Conservation (phyloP, 2,113 vertebrate species). For the Piprites chloris region DNA sequence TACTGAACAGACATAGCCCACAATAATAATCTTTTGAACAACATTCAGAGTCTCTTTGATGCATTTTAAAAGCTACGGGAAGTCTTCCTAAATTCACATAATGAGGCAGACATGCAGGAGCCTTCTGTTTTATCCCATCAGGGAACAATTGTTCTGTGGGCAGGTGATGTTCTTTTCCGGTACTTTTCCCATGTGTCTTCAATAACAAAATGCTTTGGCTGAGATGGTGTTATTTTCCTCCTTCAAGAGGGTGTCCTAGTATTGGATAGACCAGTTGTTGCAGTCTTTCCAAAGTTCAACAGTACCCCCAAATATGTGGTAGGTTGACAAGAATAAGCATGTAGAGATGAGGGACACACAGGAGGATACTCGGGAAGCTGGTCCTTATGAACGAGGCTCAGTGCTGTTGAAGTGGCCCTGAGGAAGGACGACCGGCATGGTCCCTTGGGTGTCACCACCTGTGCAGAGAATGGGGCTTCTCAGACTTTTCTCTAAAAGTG, state of each 20-base stretch:
- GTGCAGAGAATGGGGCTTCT: background rate
- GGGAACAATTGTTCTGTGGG: background rate
- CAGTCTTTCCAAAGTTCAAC: background rate
- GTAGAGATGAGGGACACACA: background rate
- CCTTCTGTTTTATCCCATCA: background rate
- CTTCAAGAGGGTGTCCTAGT: background rate
- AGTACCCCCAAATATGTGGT: background rate
- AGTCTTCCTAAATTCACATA: constrained; percentile 19
- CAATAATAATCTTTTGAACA: background rate
- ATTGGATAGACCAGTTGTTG: background rate
- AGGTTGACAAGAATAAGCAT: background rate
- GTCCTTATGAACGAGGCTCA: background rate
- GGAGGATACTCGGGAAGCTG: background rate
- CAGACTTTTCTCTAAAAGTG: background rate
- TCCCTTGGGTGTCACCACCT: background rate
- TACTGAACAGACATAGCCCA: background rate
- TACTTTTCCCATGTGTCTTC: background rate
- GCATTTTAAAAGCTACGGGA: background rate
- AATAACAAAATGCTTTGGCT: background rate
- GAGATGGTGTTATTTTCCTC: background rate
- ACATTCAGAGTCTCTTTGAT: background rate
- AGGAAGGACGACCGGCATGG: background rate
- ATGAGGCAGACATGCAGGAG: background rate
- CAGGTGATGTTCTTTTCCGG: constrained; percentile 1
- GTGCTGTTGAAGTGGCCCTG: background rate